These are phyloP conservation scores for Eulithis testata DNA, from an alignment of 2,888 invertebrate genomes.

Conservation along the genomic window DNA sequence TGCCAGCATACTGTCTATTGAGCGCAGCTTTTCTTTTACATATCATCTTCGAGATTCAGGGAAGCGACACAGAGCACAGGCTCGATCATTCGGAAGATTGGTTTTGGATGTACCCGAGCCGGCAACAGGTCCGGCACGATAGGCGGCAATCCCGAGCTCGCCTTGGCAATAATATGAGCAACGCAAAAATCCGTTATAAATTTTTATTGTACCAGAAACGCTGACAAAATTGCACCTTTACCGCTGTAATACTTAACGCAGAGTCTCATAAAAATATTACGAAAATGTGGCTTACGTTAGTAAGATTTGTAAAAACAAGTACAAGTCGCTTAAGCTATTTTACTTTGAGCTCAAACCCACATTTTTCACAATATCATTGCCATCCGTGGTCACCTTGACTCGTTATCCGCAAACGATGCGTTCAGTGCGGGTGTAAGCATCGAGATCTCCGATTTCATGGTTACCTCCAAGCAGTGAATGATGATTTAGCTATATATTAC, in stretches of 20 bases:
- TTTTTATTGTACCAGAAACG: too few species aligned
- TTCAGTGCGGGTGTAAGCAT: conserved; percentile 22
- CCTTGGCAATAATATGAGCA: conserved; percentile 13
- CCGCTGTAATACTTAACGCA: too few species aligned
- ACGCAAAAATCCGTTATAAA: background rate
- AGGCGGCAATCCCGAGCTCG: conserved; percentile 8
- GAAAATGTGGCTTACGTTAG: too few species aligned
- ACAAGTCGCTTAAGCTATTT: background rate
- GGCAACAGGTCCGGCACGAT: conserved; percentile 34
- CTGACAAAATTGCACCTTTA: too few species aligned
- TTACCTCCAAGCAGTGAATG: background rate
- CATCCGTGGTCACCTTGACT: conserved; percentile 28
- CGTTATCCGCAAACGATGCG: conserved; percentile 30
- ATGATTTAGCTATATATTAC: too few species aligned
- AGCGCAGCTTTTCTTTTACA: conserved; percentile 6
- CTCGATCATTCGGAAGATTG: conserved; percentile 68
- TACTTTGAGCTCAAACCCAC: conserved; percentile 8
- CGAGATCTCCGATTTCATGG: conserved; percentile 26
- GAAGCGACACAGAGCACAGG: conserved; percentile 35
- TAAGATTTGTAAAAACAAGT: background rate
- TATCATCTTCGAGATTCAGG: conserved; percentile 15
- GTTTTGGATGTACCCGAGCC: conserved; percentile 47
- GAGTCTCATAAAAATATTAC: too few species aligned
- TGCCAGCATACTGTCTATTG: background rate
- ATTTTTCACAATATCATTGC: conserved; percentile 17